phyloP scores from a whole-genome alignment of 2,888 invertebrate species.

The Miltochrista miniata region DNA sequence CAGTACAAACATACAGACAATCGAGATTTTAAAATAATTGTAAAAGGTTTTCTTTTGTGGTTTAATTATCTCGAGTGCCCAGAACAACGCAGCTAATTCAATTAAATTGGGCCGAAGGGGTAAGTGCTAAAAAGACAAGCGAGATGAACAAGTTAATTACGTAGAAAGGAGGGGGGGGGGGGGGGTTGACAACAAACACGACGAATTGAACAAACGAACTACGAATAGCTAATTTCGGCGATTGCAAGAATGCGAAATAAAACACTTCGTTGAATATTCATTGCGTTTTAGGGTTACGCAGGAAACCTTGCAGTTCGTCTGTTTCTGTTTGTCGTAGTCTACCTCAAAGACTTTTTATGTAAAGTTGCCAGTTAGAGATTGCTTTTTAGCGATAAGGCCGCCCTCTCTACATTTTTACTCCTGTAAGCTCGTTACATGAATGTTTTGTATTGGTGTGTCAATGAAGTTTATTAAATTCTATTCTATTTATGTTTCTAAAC shows the following conservation, averaged over 20 bases:
- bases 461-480: too few relatives aligned
- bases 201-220: slow-evolving; percentile 19
- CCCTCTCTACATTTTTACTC: too few relatives aligned
- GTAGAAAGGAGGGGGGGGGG: slow-evolving; percentile 6
- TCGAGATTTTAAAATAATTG: too few relatives aligned
- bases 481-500: too few relatives aligned
- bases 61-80: not conserved
- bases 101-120: slow-evolving; percentile 35
- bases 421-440: too few relatives aligned
- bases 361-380: too few relatives aligned
- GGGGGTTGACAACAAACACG: slow-evolving; percentile 5
- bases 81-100: slow-evolving; percentile 32
- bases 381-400: too few relatives aligned
- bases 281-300: slow-evolving; percentile 5
- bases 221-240: slow-evolving; percentile 30
- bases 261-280: slow-evolving; percentile 13
- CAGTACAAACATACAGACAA: too few relatives aligned
- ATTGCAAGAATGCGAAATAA: slow-evolving; percentile 17
- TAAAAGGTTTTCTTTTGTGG: not conserved
- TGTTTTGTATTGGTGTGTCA: too few relatives aligned
- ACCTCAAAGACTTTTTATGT: too few relatives aligned
- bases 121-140: slow-evolving; percentile 37
- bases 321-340: too few relatives aligned
- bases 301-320: too few relatives aligned
- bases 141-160: slow-evolving; percentile 44